Conservation (phyloP, 2,888 invertebrate genomes). For the Sussaba pulchella region DNA sequence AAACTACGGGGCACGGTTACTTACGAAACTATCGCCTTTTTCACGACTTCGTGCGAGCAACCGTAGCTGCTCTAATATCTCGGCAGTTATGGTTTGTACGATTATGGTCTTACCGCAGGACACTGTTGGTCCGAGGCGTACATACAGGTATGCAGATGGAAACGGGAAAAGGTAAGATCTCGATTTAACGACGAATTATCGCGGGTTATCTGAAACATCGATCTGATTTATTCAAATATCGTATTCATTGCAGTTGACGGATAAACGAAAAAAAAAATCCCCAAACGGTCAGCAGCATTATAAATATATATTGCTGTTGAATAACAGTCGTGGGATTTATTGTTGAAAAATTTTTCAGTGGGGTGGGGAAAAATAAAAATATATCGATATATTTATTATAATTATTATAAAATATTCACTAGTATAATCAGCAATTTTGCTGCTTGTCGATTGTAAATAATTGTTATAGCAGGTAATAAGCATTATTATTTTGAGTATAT, state of each 20-base stretch:
- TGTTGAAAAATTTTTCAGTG: no score
- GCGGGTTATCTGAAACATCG: slow-evolving; percentile 13
- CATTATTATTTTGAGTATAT: no score
- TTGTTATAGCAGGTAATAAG: no score
- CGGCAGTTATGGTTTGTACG: slow-evolving; percentile 11
- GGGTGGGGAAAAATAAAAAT: no score
- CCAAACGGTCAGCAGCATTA: no score
- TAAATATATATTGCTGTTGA: no score
- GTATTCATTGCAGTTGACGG: neutral
- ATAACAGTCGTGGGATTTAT: no score
- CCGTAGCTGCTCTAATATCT: slow-evolving; percentile 7
- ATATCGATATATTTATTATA: no score
- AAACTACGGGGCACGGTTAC: neutral
- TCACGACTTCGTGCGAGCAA: slow-evolving; percentile 28
- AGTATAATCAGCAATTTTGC: no score
- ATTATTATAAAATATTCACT: no score
- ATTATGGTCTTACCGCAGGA: slow-evolving; percentile 23
- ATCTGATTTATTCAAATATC: slow-evolving; percentile 15
- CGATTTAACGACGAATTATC: slow-evolving; percentile 26
- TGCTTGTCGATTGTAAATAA: no score
- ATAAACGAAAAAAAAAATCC: neutral
- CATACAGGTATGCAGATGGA: neutral
- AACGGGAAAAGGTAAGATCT: slow-evolving; percentile 3
- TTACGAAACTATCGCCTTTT: slow-evolving; percentile 44
- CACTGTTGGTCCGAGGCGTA: slow-evolving; percentile 1